Percentiles rank a stretch among this genome's conserved stretches.
Evolutionary conservation across 2,113 vertebrate genomes (phyloP).

Genomic region (Calidris pygmaea): DNA sequence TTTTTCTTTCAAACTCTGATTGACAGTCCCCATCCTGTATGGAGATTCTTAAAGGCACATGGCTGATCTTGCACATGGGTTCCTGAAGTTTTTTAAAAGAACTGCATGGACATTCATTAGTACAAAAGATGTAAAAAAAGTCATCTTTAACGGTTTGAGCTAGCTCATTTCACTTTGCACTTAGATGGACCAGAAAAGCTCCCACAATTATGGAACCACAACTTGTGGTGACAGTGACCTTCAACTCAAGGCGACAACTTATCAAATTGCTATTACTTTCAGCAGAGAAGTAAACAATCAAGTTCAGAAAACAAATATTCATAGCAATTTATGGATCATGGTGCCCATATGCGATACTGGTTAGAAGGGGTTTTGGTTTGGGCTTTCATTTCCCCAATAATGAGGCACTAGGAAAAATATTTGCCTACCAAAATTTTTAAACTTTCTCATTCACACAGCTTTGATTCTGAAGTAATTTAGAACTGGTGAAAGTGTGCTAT

Average conservation of each 20-base stretch:
- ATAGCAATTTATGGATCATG: neutral
- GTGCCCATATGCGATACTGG: neutral
- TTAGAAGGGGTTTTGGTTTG: neutral
- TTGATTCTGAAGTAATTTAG: neutral
- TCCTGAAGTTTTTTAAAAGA: neutral
- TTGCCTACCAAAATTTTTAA: neutral
- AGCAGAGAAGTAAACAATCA: neutral
- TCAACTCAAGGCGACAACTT: neutral
- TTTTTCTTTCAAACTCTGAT: neutral
- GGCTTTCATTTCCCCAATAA: rapidly evolving
- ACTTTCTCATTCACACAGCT: neutral
- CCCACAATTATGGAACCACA: neutral
- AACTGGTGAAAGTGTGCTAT: neutral
- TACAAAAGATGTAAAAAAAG: neutral
- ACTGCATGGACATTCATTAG: neutral
- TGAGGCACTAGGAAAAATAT: neutral
- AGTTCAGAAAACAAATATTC: neutral
- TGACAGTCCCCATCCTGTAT: neutral
- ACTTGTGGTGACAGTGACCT: neutral
- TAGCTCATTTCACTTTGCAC: neutral
- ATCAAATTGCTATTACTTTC: neutral
- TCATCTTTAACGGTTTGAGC: neutral
- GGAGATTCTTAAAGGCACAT: neutral
- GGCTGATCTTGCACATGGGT: neutral
- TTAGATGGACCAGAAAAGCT: neutral